These are phyloP conservation scores for Choristoneura fumiferana DNA, from an alignment of 1,140 invertebrate genomes.

Conservation along the genomic window DNA sequence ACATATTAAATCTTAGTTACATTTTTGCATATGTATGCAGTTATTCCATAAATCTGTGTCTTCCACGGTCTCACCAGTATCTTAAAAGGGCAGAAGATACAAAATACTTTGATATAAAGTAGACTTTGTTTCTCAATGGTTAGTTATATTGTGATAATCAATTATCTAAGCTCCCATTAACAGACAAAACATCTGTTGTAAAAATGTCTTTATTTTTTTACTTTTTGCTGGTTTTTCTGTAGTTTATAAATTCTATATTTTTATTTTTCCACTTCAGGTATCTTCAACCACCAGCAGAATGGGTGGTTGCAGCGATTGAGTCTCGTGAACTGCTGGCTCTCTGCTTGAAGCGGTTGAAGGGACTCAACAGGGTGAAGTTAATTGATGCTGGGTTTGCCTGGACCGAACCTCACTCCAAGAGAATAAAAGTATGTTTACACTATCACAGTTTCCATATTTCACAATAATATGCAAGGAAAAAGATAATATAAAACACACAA, in stretches of 20 bases:
- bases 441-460: not conserved
- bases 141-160: too few species aligned
- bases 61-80: too few species aligned
- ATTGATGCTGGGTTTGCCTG: conserved; percentile 98
- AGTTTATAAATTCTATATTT: too few species aligned
- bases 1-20: not conserved
- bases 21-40: too few species aligned
- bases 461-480: not conserved
- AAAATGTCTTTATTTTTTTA: too few species aligned
- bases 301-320: conserved; percentile 93
- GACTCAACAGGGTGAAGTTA: conserved; percentile 92
- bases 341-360: conserved; percentile 97
- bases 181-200: too few species aligned
- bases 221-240: too few species aligned
- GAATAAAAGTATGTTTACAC: conserved; percentile 88
- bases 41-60: not conserved
- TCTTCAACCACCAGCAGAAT: conserved; percentile 94
- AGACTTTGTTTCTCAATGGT: too few species aligned
- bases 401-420: conserved; percentile 99
- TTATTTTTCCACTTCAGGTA: conserved; percentile 83
- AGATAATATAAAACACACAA: too few species aligned
- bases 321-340: conserved; percentile 95
- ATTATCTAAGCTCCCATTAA: too few species aligned
- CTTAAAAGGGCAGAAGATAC: too few species aligned
- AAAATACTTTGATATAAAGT: too few species aligned